phyloP scores from a whole-genome alignment of 2,113 vertebrate genomes.

The Vulpes lagopus region DNA sequence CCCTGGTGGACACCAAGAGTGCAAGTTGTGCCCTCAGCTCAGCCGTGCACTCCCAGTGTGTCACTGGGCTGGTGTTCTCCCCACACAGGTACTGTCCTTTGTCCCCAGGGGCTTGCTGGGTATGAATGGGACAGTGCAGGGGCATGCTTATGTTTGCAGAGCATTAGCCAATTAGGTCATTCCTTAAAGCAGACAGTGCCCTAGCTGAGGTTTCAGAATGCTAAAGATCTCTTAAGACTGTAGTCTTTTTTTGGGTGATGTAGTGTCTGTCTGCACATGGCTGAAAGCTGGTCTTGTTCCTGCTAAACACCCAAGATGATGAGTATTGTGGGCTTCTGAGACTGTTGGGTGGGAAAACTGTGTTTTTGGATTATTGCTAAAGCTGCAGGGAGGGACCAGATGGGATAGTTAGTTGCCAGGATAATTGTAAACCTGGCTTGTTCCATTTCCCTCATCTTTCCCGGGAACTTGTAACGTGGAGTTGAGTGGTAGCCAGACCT shows the following conservation, averaged over 20 bases:
- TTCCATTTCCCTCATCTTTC: not conserved
- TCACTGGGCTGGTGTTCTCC: slow-evolving; percentile 93
- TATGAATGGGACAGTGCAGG: fast-evolving
- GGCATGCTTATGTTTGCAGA: not conserved
- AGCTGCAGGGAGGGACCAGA: not conserved
- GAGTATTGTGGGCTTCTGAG: not conserved
- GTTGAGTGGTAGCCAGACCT: not conserved
- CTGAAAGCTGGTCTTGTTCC: not conserved
- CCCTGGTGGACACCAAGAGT: slow-evolving; percentile 91
- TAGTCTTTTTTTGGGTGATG: not conserved
- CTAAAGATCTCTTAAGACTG: not conserved
- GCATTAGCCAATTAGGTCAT: no score
- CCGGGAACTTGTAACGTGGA: not conserved
- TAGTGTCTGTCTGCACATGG: not conserved
- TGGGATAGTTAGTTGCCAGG: not conserved
- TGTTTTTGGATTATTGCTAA: not conserved
- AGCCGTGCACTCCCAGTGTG: slow-evolving; percentile 88
- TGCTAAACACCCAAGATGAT: not conserved
- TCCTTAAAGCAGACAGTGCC: not conserved
- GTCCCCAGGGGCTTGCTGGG: not conserved
- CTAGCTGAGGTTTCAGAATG: not conserved
- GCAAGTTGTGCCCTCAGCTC: slow-evolving; percentile 84
- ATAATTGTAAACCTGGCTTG: not conserved
- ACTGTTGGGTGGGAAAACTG: not conserved
- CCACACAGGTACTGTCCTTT: slow-evolving; percentile 90